Conservation (phyloP, 2,113 vertebrate genomes). For the Setophaga kirtlandii region DNA sequence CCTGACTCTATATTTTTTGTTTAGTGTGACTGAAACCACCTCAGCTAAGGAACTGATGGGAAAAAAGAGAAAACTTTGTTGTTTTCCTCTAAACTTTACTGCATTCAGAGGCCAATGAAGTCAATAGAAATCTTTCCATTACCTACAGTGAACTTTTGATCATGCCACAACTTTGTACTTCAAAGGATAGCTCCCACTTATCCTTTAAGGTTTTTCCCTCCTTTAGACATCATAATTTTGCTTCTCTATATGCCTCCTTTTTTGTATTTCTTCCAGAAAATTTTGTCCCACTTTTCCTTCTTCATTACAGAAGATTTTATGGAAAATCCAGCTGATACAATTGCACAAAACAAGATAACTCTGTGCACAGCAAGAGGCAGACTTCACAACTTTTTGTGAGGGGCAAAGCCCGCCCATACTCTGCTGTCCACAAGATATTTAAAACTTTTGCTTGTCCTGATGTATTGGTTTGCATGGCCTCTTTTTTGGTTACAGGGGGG, state of each 20-base stretch:
- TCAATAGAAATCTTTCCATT: not conserved
- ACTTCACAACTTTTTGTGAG: not conserved
- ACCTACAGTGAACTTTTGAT: slow-evolving; percentile 16
- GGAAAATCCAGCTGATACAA: not conserved
- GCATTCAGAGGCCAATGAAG: not conserved
- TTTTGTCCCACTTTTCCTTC: not conserved
- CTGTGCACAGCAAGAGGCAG: not conserved
- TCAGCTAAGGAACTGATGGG: not conserved
- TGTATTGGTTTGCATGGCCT: not conserved
- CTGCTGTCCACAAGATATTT: not conserved
- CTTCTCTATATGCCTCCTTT: not conserved
- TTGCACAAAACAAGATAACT: not conserved
- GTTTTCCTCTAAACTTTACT: not conserved
- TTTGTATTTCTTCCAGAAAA: not conserved
- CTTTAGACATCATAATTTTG: not conserved
- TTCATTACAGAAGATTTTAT: not conserved
- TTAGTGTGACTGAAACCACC: not conserved
- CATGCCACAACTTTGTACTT: not conserved
- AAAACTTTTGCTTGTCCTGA: not conserved
- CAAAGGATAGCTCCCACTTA: not conserved
- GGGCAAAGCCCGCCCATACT: not conserved
- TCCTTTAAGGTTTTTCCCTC: not conserved
- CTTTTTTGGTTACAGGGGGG: rapidly evolving
- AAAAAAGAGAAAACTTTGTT: not conserved
- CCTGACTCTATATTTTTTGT: not conserved